A percentile compares a stretch with the other conserved stretches of the same genome.
phyloP scores from a whole-genome alignment of 2,797 vertebrate genomes.

The Coregonus sp. region DNA sequence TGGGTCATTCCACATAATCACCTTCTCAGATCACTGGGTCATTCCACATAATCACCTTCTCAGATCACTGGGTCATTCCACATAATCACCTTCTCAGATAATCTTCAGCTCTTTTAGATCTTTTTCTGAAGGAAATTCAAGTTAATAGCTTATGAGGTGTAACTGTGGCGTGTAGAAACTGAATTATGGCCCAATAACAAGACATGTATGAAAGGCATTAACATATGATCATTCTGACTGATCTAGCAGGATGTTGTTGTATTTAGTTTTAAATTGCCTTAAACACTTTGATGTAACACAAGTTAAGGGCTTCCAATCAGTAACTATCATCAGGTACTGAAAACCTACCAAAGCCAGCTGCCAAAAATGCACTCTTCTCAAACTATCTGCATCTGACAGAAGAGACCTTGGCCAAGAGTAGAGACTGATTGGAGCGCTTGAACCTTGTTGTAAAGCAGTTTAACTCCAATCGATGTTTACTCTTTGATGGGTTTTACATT shows the following conservation, averaged over 20 bases:
- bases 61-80: no score
- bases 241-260: slow-evolving; percentile 57
- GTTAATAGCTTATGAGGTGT: background rate
- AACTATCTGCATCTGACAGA: slow-evolving; percentile 13
- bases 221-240: slow-evolving; percentile 2
- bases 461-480: slow-evolving; percentile 10
- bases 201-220: background rate
- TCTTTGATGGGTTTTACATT: slow-evolving; percentile 30
- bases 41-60: no score
- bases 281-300: slow-evolving; percentile 59
- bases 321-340: slow-evolving; percentile 45
- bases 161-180: background rate
- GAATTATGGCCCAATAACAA: background rate
- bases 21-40: no score
- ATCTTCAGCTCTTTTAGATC: slow-evolving; percentile 24
- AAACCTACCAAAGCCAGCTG: slow-evolving; percentile 78
- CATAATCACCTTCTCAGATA: no score
- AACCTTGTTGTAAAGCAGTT: slow-evolving; percentile 15
- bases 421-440: slow-evolving; percentile 18
- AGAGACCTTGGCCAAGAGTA: slow-evolving; percentile 10
- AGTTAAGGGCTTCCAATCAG: slow-evolving; percentile 71
- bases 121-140: slow-evolving; percentile 10
- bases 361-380: slow-evolving; percentile 67
- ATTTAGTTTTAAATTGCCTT: slow-evolving; percentile 75
- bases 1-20: no score